phyloP scores from a whole-genome alignment of 2,113 vertebrate genomes.

The Crotalus helleri region DNA sequence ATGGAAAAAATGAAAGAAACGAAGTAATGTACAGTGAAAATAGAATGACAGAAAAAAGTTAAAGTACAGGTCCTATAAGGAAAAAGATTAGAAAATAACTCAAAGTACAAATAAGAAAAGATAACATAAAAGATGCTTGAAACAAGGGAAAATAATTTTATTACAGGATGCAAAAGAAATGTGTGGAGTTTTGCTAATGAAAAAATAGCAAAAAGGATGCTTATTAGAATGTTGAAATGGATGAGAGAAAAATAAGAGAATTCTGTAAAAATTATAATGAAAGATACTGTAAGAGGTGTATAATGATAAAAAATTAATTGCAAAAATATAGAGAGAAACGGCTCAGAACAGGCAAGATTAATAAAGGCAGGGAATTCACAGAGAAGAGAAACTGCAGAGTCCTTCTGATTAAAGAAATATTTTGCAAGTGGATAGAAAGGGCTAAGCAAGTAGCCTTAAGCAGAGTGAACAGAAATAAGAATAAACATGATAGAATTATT shows the following conservation, averaged over 20 bases:
- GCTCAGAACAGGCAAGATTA: not conserved
- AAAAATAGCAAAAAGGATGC: not conserved
- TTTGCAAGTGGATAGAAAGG: not conserved
- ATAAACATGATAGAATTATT: not conserved
- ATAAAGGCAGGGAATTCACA: not conserved
- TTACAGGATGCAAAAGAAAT: not conserved
- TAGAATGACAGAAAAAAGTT: not conserved
- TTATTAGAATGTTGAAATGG: not conserved
- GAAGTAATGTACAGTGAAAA: not conserved
- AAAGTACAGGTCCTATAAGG: not conserved
- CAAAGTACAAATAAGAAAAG: not conserved
- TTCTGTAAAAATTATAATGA: not conserved
- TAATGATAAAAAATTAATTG: not conserved
- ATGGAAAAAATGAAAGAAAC: not conserved
- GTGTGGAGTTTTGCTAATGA: not conserved
- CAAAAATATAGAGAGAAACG: not conserved
- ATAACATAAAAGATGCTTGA: not conserved
- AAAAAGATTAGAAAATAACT: not conserved
- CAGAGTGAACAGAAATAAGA: not conserved
- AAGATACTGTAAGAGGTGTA: not conserved
- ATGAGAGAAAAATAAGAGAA: not conserved
- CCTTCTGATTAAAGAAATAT: not conserved
- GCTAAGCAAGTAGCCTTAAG: not conserved
- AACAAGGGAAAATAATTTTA: not conserved
- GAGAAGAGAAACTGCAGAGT: not conserved